A percentile compares a stretch with the other conserved stretches of the same genome.
phyloP scores from a whole-genome alignment of 2,797 vertebrate genomes.

The Sebastolobus altivelis region DNA sequence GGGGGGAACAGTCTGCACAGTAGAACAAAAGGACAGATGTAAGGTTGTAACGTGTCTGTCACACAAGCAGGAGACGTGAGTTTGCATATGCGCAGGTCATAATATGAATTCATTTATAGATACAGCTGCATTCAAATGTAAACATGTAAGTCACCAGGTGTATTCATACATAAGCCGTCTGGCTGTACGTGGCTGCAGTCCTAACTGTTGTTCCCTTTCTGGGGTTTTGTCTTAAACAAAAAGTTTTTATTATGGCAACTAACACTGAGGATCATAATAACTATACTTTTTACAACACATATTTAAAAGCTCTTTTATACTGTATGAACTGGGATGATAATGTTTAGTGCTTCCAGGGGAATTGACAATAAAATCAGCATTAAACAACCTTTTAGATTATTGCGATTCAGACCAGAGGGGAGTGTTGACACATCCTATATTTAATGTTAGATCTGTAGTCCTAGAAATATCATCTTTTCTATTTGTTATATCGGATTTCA shows the following conservation, averaged over 20 bases:
- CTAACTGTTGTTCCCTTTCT: neutral
- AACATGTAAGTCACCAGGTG: neutral
- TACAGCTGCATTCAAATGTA: neutral
- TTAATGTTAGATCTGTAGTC: neutral
- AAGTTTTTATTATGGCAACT: neutral
- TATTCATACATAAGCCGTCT: neutral
- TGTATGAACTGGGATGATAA: neutral
- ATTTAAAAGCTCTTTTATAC: neutral
- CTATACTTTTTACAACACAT: neutral
- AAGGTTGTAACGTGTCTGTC: slow-evolving; percentile 34
- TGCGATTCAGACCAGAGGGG: neutral
- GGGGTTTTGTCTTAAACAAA: neutral
- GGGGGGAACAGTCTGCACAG: slow-evolving; percentile 21
- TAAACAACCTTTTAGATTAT: neutral
- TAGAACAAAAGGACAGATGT: slow-evolving; percentile 44
- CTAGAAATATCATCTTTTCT: neutral
- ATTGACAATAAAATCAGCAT: neutral
- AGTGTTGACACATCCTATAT: neutral
- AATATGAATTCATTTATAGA: slow-evolving; percentile 14
- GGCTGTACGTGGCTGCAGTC: neutral
- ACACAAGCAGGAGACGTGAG: neutral
- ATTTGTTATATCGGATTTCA: neutral
- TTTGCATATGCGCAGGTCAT: neutral
- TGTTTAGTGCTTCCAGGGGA: neutral
- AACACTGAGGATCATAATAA: neutral